Conservation (phyloP, 2,888 invertebrate genomes). For the Chrysopilus asiliformis region DNA sequence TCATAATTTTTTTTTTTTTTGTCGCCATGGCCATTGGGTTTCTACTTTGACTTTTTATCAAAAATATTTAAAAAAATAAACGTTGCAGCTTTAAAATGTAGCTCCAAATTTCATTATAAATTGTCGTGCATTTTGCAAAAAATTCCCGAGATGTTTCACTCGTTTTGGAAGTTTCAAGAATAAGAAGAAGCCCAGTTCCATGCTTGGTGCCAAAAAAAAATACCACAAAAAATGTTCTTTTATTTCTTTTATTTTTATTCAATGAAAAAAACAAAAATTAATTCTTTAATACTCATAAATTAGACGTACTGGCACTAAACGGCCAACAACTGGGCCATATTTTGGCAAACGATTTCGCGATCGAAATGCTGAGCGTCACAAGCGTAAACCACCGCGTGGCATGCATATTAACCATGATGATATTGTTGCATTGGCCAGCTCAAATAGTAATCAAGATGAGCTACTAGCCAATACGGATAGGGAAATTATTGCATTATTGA, state of each 20-base stretch:
- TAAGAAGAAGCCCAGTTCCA: too few relatives aligned
- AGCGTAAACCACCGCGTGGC: slow-evolving; percentile 85
- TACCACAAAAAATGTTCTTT: too few relatives aligned
- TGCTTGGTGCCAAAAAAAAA: too few relatives aligned
- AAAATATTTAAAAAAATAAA: too few relatives aligned
- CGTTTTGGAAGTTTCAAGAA: too few relatives aligned
- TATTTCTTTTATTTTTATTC: too few relatives aligned
- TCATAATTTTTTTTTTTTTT: slow-evolving; percentile 3
- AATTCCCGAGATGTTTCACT: too few relatives aligned
- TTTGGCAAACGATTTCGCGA: slow-evolving; percentile 31
- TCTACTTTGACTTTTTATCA: too few relatives aligned
- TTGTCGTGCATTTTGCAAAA: background rate
- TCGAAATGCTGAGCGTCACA: slow-evolving; percentile 40
- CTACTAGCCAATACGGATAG: slow-evolving; percentile 86
- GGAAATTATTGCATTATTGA: slow-evolving; percentile 85
- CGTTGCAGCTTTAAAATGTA: background rate
- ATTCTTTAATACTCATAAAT: too few relatives aligned
- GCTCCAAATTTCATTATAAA: background rate
- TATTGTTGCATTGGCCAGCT: slow-evolving; percentile 71
- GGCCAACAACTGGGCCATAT: slow-evolving; percentile 60
- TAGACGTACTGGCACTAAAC: slow-evolving; percentile 67
- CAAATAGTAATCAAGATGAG: slow-evolving; percentile 43
- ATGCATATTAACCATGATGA: slow-evolving; percentile 98
- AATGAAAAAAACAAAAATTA: too few relatives aligned
- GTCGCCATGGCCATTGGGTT: slow-evolving; percentile 11